Evolutionary conservation across 2,888 invertebrate species (phyloP), one percentile per base, ranked within the genome.

Genomic region (Brachypterus glaber): DNA sequence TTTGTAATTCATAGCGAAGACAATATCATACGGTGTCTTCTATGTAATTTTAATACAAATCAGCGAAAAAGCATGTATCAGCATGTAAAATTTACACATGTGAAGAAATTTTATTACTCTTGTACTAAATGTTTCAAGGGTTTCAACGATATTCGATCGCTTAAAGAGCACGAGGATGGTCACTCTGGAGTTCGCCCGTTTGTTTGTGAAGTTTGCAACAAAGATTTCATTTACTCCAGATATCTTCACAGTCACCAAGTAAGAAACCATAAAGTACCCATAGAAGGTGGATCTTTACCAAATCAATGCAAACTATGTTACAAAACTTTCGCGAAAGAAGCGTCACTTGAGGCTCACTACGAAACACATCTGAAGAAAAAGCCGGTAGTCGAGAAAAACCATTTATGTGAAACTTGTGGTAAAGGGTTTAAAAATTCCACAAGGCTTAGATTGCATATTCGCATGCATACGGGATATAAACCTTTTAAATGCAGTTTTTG

Each of bases 331-430:
- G 59, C 59, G 1, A 59, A 58, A 2, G 53, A 54, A 12, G 59
- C 57, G 8, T 62, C 57, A n/a, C 45, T 59, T 30, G 56, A 56
- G 35, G 49, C 58, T 25, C 63, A 59, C 41, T 60, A 55, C 35
- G 48, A 55, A 42, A 65, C 57, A 35, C 60, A 63, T 31, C 73
- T 72, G 46, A 71, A 68, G 9, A 58, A 65, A 13, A 63, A 41
- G 1, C 55, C 53, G n/a, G n/a, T n/a, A 3, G 42, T 46, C 4
- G 55, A 58, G 35, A 33, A 46, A 2, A 55, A 62, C n/a, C 66
- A 67, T 34, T 59, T 74, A 0, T 76, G 76, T 41, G 74, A 75
- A 39, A 59, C 70, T 3, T 76, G 76, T 39, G 74, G 74, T 0
- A 75, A 75, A 45, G 63, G 69, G 0, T 53, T 74, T 2, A 62